Percentiles rank a stretch among this genome's conserved stretches.
phyloP scores from a whole-genome alignment of 2,797 vertebrate species.

The Platalea minor region DNA sequence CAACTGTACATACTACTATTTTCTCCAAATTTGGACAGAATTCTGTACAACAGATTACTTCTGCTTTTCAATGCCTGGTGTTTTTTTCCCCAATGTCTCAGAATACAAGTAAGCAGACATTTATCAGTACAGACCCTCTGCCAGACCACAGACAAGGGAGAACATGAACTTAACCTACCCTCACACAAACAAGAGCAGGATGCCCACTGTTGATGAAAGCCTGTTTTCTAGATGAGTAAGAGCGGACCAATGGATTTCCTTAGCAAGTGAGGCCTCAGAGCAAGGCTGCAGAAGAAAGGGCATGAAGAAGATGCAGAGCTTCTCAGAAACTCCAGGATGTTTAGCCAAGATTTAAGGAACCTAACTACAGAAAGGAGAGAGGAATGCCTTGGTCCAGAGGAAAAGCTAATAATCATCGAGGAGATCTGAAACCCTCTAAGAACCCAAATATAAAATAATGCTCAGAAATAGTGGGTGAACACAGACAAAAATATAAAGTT shows the following conservation, averaged over 20 bases:
- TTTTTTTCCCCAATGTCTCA: rapidly evolving
- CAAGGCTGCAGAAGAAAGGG: not conserved
- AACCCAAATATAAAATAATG: not conserved
- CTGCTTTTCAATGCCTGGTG: not conserved
- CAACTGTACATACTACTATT: rapidly evolving
- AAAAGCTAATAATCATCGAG: not conserved
- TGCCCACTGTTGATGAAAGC: not conserved
- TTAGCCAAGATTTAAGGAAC: not conserved
- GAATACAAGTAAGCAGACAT: not conserved
- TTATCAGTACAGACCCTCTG: not conserved
- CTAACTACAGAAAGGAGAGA: not conserved
- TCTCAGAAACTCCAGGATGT: not conserved
- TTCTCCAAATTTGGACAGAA: not conserved
- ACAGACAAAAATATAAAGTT: not conserved
- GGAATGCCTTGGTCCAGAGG: not conserved
- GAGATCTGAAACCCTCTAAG: not conserved
- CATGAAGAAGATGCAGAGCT: not conserved
- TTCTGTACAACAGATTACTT: not conserved
- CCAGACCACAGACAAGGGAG: not conserved
- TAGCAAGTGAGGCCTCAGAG: not conserved
- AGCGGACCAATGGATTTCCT: not conserved
- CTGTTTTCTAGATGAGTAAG: not conserved
- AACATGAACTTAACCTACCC: not conserved
- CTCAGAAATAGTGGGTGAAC: not conserved
- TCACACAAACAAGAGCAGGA: not conserved